These are phyloP conservation scores for Neuroterus valhalla DNA, from an alignment of 1,140 invertebrate species.

Conservation along the genomic window DNA sequence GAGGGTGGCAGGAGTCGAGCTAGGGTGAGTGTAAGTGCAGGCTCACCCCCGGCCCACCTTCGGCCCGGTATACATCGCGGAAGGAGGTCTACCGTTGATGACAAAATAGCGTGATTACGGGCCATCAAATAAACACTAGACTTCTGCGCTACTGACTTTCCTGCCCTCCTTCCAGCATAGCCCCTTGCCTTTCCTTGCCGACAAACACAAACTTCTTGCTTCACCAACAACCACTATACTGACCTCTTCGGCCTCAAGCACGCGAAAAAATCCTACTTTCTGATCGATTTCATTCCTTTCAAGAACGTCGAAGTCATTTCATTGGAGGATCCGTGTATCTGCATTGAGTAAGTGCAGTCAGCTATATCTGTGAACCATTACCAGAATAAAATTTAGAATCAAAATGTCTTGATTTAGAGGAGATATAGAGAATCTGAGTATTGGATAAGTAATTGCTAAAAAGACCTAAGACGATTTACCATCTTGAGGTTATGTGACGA, in stretches of 20 bases:
- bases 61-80: conserved; percentile 49
- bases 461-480: too few species aligned
- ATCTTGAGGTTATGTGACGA: too few species aligned
- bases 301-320: conserved; percentile 9
- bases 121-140: conserved; percentile 73
- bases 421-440: too few species aligned
- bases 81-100: conserved; percentile 63
- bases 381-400: not conserved
- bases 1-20: conserved; percentile 34
- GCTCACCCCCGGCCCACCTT: conserved; percentile 41
- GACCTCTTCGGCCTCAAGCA: conserved; percentile 49
- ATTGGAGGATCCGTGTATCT: conserved; percentile 10
- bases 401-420: not conserved
- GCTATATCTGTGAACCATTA: not conserved
- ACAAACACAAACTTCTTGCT: conserved; percentile 43
- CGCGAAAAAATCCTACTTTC: conserved; percentile 24
- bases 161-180: conserved; percentile 47
- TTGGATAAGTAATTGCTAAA: too few species aligned
- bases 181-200: conserved; percentile 1
- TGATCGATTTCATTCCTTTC: conserved; percentile 25
- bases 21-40: conserved; percentile 38
- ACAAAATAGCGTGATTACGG: conserved; percentile 74
- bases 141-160: conserved; percentile 64
- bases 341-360: not conserved
- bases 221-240: conserved; percentile 49